Evolutionary conservation across 1,140 invertebrate species (phyloP), one percentile per base, ranked within the genome.

Genomic region (Drosophila ambigua): DNA sequence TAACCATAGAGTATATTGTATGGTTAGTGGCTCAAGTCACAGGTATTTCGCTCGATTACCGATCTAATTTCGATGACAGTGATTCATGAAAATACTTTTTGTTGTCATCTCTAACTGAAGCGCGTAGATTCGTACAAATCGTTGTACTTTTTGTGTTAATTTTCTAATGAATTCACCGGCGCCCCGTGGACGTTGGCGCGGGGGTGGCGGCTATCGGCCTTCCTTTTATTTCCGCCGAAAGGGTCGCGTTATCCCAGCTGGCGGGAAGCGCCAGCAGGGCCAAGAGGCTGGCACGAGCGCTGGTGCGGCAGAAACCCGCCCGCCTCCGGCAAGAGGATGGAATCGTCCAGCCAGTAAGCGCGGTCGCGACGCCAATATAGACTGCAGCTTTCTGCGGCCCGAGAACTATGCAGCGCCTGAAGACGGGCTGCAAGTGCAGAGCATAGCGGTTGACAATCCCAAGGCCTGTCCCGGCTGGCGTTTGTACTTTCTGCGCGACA

Each of bases 381-480:
- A 79, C 52, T 77, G 71, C 43, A 73, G 71, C 61, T 91, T 67
- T 11, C 35, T 91, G 24, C 71, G 80, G 0, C 83, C 85, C 0
- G 85, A 90, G n/a, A 67, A 76, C 46, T 91, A 90, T 46, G 83
- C 52, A 2, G 83, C 83, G n/a, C 90, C 90, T 1, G 83, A 78
- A n/a, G 78, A 91, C 61, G 72, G 52, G 0, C 44, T 74, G 1
- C 72, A 77, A 23, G 75, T 82, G 20, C 67, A 72, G 39, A 85
- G 77, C 28, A 53, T 90, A 0, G 51, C 72, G 1, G 71, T 90
- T 2, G 71, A 91, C 45, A 84, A 77, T 58, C 87, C 84, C 0
- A 26, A 24, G 9, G 92, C 93, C 8, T 95, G 94, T 77, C 90
- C 93, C 53, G 94, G 94, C 31, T 95, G 95, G 95, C 92, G 93